These are phyloP conservation scores for Papilio machaon DNA, from an alignment of 1,140 invertebrate species.

Conservation along the genomic window DNA sequence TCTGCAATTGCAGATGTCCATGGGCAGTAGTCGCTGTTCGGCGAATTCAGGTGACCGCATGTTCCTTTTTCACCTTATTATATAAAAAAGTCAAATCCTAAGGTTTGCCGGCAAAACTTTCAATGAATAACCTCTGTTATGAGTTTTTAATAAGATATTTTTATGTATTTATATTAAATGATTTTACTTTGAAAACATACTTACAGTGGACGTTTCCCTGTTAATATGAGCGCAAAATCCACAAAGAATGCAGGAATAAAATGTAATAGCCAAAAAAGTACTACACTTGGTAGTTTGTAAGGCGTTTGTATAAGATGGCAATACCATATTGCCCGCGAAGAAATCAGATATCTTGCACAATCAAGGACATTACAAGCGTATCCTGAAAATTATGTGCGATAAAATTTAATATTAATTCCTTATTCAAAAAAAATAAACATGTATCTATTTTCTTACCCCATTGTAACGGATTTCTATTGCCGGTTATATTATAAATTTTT, in stretches of 20 bases:
- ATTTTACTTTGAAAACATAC: background rate
- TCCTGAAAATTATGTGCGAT: background rate
- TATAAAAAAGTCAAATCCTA: too few relatives aligned
- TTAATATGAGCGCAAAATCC: background rate
- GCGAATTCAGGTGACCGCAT: too few relatives aligned
- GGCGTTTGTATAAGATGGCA: background rate
- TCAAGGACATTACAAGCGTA: background rate
- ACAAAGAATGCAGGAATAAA: background rate
- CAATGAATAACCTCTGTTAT: too few relatives aligned
- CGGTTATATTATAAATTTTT: background rate
- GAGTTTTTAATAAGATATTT: too few relatives aligned
- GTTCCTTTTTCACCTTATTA: too few relatives aligned
- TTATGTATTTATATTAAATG: too few relatives aligned
- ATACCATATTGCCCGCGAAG: background rate
- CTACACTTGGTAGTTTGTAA: background rate
- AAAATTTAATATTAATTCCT: background rate
- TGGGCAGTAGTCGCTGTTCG: too few relatives aligned
- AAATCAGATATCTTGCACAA: background rate
- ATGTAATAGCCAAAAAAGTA: background rate
- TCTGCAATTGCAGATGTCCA: too few relatives aligned
- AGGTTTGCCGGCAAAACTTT: too few relatives aligned
- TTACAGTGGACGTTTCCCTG: background rate
- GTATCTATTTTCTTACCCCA: background rate
- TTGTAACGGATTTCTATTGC: background rate
- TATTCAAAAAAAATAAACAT: too few relatives aligned